These are phyloP conservation scores for Danaus melanippus DNA, from an alignment of 1,140 invertebrate species.

Conservation along the genomic window DNA sequence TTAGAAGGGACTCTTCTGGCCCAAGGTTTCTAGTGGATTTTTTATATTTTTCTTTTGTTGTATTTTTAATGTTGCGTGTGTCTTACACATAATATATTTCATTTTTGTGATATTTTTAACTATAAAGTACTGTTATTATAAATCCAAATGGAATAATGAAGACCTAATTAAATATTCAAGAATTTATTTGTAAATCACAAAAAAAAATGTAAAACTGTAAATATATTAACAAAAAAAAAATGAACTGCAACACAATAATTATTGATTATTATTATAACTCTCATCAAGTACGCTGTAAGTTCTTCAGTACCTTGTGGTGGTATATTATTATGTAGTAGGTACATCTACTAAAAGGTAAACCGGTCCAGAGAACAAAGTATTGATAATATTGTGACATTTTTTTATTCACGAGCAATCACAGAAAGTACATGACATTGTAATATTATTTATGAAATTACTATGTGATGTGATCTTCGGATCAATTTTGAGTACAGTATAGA, in stretches of 20 bases:
- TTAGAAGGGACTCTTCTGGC: conserved; percentile 69
- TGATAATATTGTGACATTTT: conserved; percentile 71
- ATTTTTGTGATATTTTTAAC: conserved; percentile 74
- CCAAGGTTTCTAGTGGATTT: conserved; percentile 71
- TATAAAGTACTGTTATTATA: conserved; percentile 72
- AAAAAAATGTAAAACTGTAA: conserved; percentile 71
- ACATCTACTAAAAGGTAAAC: conserved; percentile 64
- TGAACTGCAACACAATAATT: conserved; percentile 68
- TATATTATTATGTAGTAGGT: conserved; percentile 64
- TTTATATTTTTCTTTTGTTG: conserved; percentile 71
- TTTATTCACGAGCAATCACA: conserved; percentile 71
- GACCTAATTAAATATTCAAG: conserved; percentile 72
- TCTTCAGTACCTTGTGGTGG: conserved; percentile 64
- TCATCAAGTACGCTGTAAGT: conserved; percentile 68
- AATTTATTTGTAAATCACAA: conserved; percentile 73
- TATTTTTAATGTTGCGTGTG: conserved; percentile 72
- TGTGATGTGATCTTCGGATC: conserved; percentile 73
- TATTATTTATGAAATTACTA: conserved; percentile 74
- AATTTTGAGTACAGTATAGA: conserved; percentile 73
- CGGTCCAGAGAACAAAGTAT: conserved; percentile 71
- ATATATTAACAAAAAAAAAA: conserved; percentile 72
- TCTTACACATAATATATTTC: conserved; percentile 73
- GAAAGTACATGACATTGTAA: conserved; percentile 73
- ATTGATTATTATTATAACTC: conserved; percentile 57
- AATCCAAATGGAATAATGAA: conserved; percentile 69